These are phyloP conservation scores for Panthera tigris DNA, from an alignment of 2,113 vertebrate species.

Conservation along the genomic window DNA sequence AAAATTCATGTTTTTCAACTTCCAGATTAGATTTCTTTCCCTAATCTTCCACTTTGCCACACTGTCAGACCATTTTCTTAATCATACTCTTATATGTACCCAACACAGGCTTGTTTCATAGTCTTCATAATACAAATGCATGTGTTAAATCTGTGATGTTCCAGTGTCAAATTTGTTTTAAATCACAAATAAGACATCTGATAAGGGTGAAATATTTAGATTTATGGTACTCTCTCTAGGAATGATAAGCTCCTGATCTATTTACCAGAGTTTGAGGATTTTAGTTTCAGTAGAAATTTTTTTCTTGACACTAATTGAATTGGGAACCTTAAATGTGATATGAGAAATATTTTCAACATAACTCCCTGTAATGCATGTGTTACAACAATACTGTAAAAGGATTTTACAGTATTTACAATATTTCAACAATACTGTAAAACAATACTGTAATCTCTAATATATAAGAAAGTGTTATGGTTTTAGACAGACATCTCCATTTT, in stretches of 20 bases:
- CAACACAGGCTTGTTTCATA: background rate
- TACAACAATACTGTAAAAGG: background rate
- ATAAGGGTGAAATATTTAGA: background rate
- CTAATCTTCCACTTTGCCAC: background rate
- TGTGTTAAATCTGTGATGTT: background rate
- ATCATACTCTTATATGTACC: background rate
- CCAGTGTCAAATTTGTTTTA: background rate
- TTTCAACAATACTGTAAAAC: background rate
- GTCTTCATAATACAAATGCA: background rate
- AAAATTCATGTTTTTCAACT: background rate
- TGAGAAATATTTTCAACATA: slow-evolving; percentile 6
- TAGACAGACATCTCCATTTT: slow-evolving; percentile 24
- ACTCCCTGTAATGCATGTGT: background rate
- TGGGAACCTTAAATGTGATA: background rate
- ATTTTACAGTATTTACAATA: background rate
- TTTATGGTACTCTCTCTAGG: background rate
- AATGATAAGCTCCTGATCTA: background rate
- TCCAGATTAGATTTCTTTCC: background rate
- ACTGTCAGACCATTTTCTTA: background rate
- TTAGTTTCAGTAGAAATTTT: slow-evolving; percentile 5
- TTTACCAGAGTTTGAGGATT: slow-evolving; percentile 33
- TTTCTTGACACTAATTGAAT: slow-evolving; percentile 2
- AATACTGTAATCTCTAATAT: background rate
- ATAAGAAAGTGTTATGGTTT: slow-evolving; percentile 64
- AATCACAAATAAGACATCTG: background rate